Base-by-base conservation (phyloP, 2,113 vertebrate species). In the Caranx ignobilis region DNA sequence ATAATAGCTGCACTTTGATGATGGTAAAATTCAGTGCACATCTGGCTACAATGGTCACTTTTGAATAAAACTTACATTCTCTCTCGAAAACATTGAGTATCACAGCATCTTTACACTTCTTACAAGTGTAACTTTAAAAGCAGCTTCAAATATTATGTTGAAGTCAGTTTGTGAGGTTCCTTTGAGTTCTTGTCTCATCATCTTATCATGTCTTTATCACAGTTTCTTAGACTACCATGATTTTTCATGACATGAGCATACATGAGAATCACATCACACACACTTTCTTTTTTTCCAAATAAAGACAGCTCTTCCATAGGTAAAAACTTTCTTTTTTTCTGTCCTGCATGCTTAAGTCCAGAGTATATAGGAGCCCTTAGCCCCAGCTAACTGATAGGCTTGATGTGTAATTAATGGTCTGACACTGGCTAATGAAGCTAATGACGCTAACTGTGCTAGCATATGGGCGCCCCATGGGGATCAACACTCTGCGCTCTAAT, bases 381-480 rank as follows among this genome's bases (percentile, higher is more conserved):
- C 85, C 75, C 59, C 50, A 59, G 77, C 77, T 90, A 92, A 87
- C 86, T 90, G 89, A 93, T 80, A 62, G 75, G 84, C 89, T 86
- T 91, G 91, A 94, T 88, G 85, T 88, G 82, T 90, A 93, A 94
- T 94, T 93, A 94, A 93, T 93, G 86, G 87, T 70, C 88, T 94
- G 90, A 92, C 93, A 93, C 39, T 6, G 87, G 74, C 88, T 90
- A 92, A 94, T 94, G 83, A 92, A 91, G 87, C 92, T 93, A 93
- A 93, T 92, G 87, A 88, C 57, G 90, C 92, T 93, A 94, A 94
- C 86, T 86, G 87, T 63, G 73, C 84, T 88, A 92, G 88, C 93
- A 93, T 94, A 94, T 93, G 91, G 92, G 75, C 50, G 56, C 84
- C 91, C 84, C 89, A 76, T 87, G 85, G 88, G 92, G 89, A 91